Percentiles rank a stretch among this genome's conserved stretches.
Conservation (phyloP, 2,113 vertebrate species). For the Felis chaus region DNA sequence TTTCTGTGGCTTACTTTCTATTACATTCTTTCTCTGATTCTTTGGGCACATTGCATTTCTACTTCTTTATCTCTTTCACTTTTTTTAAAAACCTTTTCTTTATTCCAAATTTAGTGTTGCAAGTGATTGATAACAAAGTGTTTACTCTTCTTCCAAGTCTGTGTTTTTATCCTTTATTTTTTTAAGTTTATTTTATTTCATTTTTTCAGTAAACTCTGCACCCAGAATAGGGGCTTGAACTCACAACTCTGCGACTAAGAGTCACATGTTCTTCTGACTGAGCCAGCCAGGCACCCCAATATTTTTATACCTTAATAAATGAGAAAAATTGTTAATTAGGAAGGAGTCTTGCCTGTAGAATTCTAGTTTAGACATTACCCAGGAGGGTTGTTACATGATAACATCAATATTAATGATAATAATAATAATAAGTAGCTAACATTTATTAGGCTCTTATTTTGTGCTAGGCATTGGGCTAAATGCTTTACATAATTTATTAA, state of each 20-base stretch:
- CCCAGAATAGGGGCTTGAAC: not conserved
- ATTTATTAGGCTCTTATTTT: slow-evolving; percentile 18
- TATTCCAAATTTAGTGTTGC: not conserved
- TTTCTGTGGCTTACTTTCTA: not conserved
- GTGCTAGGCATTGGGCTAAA: not conserved
- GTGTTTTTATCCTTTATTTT: not conserved
- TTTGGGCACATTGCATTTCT: not conserved
- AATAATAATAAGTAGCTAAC: not conserved
- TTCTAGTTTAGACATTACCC: not conserved
- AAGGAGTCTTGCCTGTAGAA: not conserved
- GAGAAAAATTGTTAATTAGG: not conserved
- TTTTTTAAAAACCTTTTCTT: not conserved
- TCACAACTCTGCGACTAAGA: not conserved
- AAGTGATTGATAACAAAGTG: not conserved
- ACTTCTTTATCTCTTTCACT: not conserved
- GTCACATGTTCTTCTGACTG: not conserved
- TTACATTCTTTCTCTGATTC: not conserved
- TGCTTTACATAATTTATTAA: slow-evolving; percentile 2
- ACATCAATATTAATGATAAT: not conserved
- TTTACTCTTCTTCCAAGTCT: not conserved
- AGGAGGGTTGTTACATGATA: not conserved
- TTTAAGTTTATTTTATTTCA: not conserved
- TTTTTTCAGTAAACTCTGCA: not conserved
- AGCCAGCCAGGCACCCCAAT: not conserved
- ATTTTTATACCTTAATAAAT: not conserved